Conservation (phyloP, 2,888 invertebrate species). For the Sphaerophoria rueppellii region DNA sequence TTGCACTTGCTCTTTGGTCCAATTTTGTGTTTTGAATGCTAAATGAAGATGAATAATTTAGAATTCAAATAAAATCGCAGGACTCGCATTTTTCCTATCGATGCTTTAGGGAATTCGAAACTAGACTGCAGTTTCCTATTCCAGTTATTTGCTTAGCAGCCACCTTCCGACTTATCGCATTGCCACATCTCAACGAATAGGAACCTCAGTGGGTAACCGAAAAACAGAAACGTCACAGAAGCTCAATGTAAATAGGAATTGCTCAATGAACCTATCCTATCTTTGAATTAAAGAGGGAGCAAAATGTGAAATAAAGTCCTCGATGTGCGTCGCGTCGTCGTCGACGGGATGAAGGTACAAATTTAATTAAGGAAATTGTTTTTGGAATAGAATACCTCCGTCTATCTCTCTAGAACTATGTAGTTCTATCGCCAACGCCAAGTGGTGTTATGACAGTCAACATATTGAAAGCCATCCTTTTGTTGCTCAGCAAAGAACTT, state of each 20-base stretch:
- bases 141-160: neutral
- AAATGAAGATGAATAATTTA: conserved; percentile 51
- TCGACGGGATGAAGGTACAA: conserved; percentile 12
- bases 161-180: neutral
- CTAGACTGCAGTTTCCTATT: neutral
- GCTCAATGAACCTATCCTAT: neutral
- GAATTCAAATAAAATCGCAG: conserved; percentile 25
- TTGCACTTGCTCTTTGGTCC: neutral
- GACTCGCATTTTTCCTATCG: neutral
- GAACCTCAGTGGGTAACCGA: neutral
- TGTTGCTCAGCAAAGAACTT: neutral
- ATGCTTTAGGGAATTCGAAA: neutral
- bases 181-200: neutral
- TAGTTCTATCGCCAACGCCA: too few species aligned
- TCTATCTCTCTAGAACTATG: too few species aligned
- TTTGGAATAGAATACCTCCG: neutral
- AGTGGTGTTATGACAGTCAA: conserved; percentile 8
- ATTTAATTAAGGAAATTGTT: conserved; percentile 58
- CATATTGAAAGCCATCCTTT: conserved; percentile 7
- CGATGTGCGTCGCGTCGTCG: too few species aligned
- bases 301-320: neutral
- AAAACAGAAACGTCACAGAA: conserved; percentile 1
- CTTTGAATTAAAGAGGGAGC: neutral
- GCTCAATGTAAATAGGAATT: conserved; percentile 42
- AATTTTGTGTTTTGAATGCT: conserved; percentile 49